Base-by-base conservation (phyloP, 2,797 vertebrate genomes). In the Sebastes steindachneri region DNA sequence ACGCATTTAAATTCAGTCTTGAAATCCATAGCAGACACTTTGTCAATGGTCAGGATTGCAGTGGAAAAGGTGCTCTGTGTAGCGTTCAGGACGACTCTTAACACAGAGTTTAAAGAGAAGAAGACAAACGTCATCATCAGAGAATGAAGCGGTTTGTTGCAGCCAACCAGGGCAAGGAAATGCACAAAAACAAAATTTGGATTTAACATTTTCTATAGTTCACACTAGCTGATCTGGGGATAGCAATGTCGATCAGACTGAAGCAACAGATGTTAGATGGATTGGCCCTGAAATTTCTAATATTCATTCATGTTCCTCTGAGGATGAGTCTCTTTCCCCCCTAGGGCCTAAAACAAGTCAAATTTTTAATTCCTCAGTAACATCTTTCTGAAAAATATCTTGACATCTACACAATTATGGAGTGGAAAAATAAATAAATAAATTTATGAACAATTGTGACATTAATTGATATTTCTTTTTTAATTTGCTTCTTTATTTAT, bases 11-110 rank as follows among this genome's bases (percentile, higher is more conserved):
- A 97, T 71, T 79, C 31, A 10, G 83, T 29, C 15, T 70, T 53
- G 69, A 96, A 94, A 77, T 97, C 93, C 4, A 84, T 5, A 12
- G 88, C 37, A 7, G 88, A 93, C n/a, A 96, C 86, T 58, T 83
- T 81, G 7, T 53, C 26, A 25, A 97, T 95, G 69, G 72, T 87
- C 80, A 97, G 85, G 33, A 54, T 64, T 0, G 86, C 51, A 29
- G 90, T 94, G 75, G 11, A 12, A 7, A 88, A 73, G 31, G 78
- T 88, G 0, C 2, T 3, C 3, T 21, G 45, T 8, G 75, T 68
- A 7, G 26, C 4, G 0, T 55, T 4, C 29, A 48, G 2, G 0
- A 1, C 53, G 4, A 11, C 1, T 21, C 90, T 92, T 31, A 25
- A 60, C 4, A 83, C 4, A 73, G 5, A 68, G n/a, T 59, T 72